Conservation (phyloP, 1,140 invertebrate genomes). For the Eumeta japonica region DNA sequence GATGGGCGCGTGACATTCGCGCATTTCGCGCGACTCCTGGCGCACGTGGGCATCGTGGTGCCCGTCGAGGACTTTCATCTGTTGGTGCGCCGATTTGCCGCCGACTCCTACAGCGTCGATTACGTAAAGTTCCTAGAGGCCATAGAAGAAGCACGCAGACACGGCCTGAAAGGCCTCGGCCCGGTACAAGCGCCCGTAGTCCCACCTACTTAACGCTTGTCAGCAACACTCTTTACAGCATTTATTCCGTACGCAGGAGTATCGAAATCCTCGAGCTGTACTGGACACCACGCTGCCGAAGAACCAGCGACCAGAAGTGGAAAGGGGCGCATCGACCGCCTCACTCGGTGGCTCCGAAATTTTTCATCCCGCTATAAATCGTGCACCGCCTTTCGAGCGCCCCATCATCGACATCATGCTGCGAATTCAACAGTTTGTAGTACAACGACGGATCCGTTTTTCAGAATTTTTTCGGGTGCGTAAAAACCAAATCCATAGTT, state of each 20-base stretch:
- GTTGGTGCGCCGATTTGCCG: slow-evolving; percentile 67
- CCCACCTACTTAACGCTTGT: too few species aligned
- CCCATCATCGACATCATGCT: slow-evolving; percentile 49
- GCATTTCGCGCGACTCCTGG: slow-evolving; percentile 69
- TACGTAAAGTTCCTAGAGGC: slow-evolving; percentile 65
- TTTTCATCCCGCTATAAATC: slow-evolving; percentile 58
- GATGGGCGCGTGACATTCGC: slow-evolving; percentile 67
- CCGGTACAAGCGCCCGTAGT: slow-evolving; percentile 40
- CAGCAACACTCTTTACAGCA: too few species aligned
- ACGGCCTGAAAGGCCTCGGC: slow-evolving; percentile 59
- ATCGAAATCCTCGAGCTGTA: slow-evolving; percentile 48
- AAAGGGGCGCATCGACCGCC: slow-evolving; percentile 47
- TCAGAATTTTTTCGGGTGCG: slow-evolving; percentile 63
- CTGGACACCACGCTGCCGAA: slow-evolving; percentile 67
- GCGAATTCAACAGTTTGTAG: slow-evolving; percentile 61
- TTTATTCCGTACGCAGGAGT: slow-evolving; percentile 60
- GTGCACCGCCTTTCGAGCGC: slow-evolving; percentile 34
- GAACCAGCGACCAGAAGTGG: slow-evolving; percentile 63
- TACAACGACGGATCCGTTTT: slow-evolving; percentile 62
- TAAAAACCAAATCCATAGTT: too few species aligned
- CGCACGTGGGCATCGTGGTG: slow-evolving; percentile 64
- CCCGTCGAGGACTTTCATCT: slow-evolving; percentile 67
- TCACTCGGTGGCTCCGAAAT: slow-evolving; percentile 59
- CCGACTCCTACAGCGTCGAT: slow-evolving; percentile 69
- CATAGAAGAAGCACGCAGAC: slow-evolving; percentile 60